These are phyloP conservation scores for Osmoderma eremita DNA, from an alignment of 2,888 invertebrate genomes.

Conservation along the genomic window DNA sequence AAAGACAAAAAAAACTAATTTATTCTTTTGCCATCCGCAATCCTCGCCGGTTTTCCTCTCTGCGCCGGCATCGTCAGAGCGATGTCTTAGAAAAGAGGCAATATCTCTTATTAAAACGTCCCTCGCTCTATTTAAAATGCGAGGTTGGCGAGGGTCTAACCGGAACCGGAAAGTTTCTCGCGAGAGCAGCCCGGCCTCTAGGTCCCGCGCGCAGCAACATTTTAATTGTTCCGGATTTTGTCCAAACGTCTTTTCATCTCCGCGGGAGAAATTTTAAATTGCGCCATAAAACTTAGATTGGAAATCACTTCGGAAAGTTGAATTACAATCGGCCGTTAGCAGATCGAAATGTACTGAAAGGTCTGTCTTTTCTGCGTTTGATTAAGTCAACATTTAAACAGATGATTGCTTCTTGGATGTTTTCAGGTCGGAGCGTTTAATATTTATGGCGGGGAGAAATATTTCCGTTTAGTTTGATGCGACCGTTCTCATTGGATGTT, in stretches of 20 bases:
- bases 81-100: conserved; percentile 12
- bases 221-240: conserved; percentile 34
- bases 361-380: conserved; percentile 26
- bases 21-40: conserved; percentile 42
- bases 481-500: background rate
- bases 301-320: conserved; percentile 35
- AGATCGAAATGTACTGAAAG: conserved; percentile 34
- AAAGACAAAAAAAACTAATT: conserved; percentile 50
- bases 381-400: conserved; percentile 42
- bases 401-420: conserved; percentile 35
- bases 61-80: background rate
- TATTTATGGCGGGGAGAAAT: conserved; percentile 28
- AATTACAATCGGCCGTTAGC: conserved; percentile 27
- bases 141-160: conserved; percentile 10
- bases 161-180: conserved; percentile 25
- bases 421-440: conserved; percentile 35
- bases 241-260: conserved; percentile 34
- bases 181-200: conserved; percentile 18
- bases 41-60: conserved; percentile 14
- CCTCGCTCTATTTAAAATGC: conserved; percentile 35
- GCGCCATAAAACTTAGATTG: conserved; percentile 33
- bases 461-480: conserved; percentile 5
- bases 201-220: conserved; percentile 18
- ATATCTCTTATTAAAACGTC: conserved; percentile 37
- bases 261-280: conserved; percentile 31